Conservation (phyloP, 2,888 invertebrate genomes). For the Brachypalpus laphriformis region DNA sequence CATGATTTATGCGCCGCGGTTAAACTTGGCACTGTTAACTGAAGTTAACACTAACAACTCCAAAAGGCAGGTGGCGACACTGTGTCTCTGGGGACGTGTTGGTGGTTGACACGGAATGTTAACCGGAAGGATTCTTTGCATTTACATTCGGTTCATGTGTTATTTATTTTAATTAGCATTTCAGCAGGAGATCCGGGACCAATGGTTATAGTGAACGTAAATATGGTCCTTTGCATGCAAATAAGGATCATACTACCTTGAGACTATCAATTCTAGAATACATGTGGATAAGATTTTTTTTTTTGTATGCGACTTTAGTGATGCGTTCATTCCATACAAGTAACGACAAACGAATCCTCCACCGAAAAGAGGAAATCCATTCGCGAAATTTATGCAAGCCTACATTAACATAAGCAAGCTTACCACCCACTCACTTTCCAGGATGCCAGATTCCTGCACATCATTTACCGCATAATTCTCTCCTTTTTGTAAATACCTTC, state of each 20-base stretch:
- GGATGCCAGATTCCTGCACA: conserved; percentile 20
- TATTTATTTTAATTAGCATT: conserved; percentile 73
- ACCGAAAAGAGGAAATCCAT: conserved; percentile 30
- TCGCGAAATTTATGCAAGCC: conserved; percentile 38
- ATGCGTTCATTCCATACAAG: conserved; percentile 9
- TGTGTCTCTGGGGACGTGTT: conserved; percentile 18
- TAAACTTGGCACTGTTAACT: conserved; percentile 57
- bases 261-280: conserved; percentile 13
- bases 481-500: conserved; percentile 13
- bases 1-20: conserved; percentile 59
- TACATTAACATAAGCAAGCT: conserved; percentile 60
- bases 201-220: conserved; percentile 13
- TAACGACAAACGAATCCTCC: conserved; percentile 9
- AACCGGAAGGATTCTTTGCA: conserved; percentile 23
- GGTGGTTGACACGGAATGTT: conserved; percentile 3
- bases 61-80: conserved; percentile 40
- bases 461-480: conserved; percentile 43
- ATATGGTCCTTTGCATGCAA: conserved; percentile 55
- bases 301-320: neutral
- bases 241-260: conserved; percentile 44
- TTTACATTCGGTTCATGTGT: conserved; percentile 57
- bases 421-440: neutral
- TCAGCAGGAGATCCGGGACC: conserved; percentile 8
- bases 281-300: conserved; percentile 9
- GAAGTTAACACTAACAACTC: conserved; percentile 46